Evolutionary conservation across 2,113 vertebrate genomes (phyloP).

Genomic region (Lepus europaeus): DNA sequence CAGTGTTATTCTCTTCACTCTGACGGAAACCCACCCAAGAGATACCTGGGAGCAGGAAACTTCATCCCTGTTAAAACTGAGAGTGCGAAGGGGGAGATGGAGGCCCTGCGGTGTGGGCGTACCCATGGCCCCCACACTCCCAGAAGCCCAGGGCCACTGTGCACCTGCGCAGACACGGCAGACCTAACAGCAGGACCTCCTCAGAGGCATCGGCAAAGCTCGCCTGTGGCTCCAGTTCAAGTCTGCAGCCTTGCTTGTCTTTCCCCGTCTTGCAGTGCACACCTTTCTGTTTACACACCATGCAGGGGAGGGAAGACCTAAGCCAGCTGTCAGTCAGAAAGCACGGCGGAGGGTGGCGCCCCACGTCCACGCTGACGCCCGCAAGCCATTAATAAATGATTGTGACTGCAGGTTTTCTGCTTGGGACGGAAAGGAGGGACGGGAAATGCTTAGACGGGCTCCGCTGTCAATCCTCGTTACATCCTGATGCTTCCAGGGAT

Average conservation of each 20-base stretch:
- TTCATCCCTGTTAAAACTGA: not conserved
- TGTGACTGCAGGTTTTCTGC: not conserved
- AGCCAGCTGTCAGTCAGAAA: not conserved
- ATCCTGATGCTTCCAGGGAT: not conserved
- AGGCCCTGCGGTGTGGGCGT: accelerated
- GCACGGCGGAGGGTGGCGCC: not conserved
- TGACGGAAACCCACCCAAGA: not conserved
- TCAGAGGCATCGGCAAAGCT: not conserved
- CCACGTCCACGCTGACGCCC: not conserved
- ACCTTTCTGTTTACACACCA: not conserved
- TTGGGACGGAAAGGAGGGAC: not conserved
- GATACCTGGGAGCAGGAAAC: not conserved
- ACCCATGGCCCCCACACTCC: accelerated
- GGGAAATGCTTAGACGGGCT: not conserved
- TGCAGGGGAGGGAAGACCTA: not conserved
- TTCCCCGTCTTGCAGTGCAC: not conserved
- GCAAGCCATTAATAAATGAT: not conserved
- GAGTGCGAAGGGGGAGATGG: not conserved
- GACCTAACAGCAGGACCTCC: too few relatives aligned
- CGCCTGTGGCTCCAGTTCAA: not conserved
- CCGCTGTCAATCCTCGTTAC: not conserved
- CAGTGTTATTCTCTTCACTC: not conserved
- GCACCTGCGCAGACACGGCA: too few relatives aligned
- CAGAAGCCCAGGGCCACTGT: too few relatives aligned
- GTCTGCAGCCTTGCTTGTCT: not conserved